Evolutionary conservation across 2,113 vertebrate genomes (phyloP).

Genomic region (Colius striatus): DNA sequence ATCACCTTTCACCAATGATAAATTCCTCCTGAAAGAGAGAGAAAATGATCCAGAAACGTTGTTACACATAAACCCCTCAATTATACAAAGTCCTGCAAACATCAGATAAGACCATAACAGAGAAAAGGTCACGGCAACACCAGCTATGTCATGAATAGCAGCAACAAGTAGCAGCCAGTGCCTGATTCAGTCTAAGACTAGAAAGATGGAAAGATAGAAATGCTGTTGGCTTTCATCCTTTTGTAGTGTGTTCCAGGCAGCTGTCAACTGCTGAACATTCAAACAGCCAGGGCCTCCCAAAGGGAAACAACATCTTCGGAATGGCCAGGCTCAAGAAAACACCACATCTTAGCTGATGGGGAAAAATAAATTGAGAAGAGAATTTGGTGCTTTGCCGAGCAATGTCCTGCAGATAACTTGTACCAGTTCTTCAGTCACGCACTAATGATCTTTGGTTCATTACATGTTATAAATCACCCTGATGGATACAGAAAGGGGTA

Average conservation of each 20-base stretch:
- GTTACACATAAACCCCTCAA: conserved; percentile 23
- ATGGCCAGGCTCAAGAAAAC: conserved; percentile 69
- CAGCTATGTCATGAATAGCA: conserved; percentile 67
- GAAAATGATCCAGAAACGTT: conserved; percentile 36
- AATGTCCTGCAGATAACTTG: conserved; percentile 67
- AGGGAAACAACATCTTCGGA: conserved; percentile 73
- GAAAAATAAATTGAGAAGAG: conserved; percentile 66
- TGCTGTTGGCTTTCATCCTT: conserved; percentile 68
- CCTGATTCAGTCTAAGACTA: conserved; percentile 62
- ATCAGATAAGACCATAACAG: conserved; percentile 59
- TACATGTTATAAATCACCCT: conserved; percentile 57
- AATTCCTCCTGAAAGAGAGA: conserved; percentile 15
- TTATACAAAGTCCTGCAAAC: conserved; percentile 48
- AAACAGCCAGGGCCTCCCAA: conserved; percentile 69
- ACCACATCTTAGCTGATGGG: conserved; percentile 69
- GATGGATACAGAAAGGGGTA: conserved; percentile 58
- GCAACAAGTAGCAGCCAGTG: conserved; percentile 73
- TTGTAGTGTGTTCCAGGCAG: conserved; percentile 66
- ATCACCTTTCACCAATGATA: conserved; percentile 2
- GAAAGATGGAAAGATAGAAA: conserved; percentile 75
- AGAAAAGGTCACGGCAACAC: conserved; percentile 70
- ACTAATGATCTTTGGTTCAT: conserved; percentile 55
- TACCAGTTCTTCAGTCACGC: conserved; percentile 68
- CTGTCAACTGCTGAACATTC: conserved; percentile 69
- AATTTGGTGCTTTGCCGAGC: conserved; percentile 59